Evolutionary conservation across 2,113 vertebrate species (phyloP), one percentile per base, ranked within the genome.

Genomic region (Prietella phreatophila): DNA sequence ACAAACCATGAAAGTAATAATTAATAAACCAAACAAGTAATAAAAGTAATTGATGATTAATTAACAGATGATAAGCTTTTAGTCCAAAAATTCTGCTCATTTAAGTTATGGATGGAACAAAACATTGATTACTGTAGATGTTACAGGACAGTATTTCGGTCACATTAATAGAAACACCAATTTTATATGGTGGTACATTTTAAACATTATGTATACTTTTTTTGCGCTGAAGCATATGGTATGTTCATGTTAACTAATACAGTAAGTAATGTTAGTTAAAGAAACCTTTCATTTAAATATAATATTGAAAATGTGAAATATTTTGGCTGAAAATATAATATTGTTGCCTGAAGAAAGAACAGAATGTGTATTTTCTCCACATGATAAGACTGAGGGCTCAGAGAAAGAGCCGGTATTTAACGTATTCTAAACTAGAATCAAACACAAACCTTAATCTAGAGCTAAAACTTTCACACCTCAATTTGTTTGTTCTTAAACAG

Each of bases 401-500:
- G 75, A 25, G 20, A 76, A 76, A 27, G 4, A 42, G 73, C 42
- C 15, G 39, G 2, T 30, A 30, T 17, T 79, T 17, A 55, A 3
- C 7, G 11, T 47, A 42, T 25, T 75, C 47, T 78, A 55, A 19
- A 80, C 6, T 30, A 30, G 11, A 79, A 55, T 55, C 27, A 83
- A 33, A 42, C 19, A 78, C 58, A 2, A 71, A 61, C 2, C 30
- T 86, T 65, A 19, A 39, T 2, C 30, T 73, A 78, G 42, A 56
- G 58, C 11, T 58, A 61, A 65, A 55, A 30, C 15, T 39, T 25
- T 27, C 75, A 71, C 42, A 98, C 98, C 96, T 99, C 97, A 0
- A 99, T 97, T 94, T 98, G 98, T 91, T 96, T 96, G 87, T 95
- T 96, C 87, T 96, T 95, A 92, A 99, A 98, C 91, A 97, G 90